Percentiles rank a stretch among this genome's conserved stretches.
These are phyloP conservation scores for Cremastinae sp. DNA, from an alignment of 2,888 invertebrate species.

Conservation along the genomic window DNA sequence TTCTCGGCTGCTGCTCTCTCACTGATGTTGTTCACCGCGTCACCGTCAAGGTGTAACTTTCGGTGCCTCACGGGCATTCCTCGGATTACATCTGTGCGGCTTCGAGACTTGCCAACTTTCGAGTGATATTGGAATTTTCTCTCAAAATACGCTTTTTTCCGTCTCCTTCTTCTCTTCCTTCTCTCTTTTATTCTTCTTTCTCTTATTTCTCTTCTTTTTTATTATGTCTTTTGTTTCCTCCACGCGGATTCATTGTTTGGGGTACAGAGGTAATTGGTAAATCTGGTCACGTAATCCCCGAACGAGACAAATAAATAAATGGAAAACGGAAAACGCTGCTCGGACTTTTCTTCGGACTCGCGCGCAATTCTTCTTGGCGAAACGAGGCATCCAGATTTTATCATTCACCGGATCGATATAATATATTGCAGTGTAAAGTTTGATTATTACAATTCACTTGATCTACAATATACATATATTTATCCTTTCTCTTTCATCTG, in stretches of 20 bases:
- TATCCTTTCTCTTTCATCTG: too few species aligned
- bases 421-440: too few species aligned
- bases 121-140: constrained; percentile 59
- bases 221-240: background rate
- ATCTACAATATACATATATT: too few species aligned
- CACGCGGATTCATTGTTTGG: constrained; percentile 39
- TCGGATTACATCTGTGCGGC: constrained; percentile 36
- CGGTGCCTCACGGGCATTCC: constrained; percentile 31
- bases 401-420: background rate
- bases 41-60: constrained; percentile 32
- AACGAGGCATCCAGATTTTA: constrained; percentile 6
- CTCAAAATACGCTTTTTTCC: constrained; percentile 42
- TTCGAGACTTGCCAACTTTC: constrained; percentile 48
- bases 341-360: background rate
- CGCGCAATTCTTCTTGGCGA: background rate
- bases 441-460: too few species aligned
- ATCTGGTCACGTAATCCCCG: constrained; percentile 55
- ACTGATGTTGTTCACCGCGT: background rate
- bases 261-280: constrained; percentile 22
- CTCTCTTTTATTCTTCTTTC: constrained; percentile 2
- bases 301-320: constrained; percentile 1
- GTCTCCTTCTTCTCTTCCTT: background rate
- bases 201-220: background rate
- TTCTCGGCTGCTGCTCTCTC: background rate
- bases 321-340: background rate